A percentile compares a stretch with the other conserved stretches of the same genome.
Evolutionary conservation across 2,113 vertebrate species (phyloP).

Genomic region (Dicerorhinus sumatrensis): DNA sequence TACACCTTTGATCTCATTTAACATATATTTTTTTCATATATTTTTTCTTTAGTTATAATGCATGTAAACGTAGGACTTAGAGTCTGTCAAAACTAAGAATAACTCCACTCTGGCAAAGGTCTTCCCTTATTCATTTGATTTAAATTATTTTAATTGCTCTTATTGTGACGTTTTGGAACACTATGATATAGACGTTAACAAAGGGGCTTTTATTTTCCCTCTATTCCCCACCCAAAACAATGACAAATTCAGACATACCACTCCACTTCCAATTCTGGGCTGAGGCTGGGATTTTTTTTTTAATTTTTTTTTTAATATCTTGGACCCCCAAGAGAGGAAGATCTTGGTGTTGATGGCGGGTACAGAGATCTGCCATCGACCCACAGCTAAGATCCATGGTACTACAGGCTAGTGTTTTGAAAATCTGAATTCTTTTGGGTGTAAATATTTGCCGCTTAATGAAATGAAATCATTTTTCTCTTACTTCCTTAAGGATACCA

Average conservation of each 20-base stretch:
- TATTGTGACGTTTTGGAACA: neutral
- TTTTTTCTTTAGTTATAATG: neutral
- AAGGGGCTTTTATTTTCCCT: neutral
- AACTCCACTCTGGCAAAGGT: neutral
- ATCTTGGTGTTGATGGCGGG: neutral
- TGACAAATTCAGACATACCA: neutral
- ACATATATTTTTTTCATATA: conserved; percentile 1
- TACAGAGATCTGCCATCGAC: neutral
- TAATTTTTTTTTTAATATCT: neutral
- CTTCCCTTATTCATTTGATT: neutral
- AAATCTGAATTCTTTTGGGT: neutral
- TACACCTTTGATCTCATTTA: neutral
- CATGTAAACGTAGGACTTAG: neutral
- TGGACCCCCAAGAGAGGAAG: neutral
- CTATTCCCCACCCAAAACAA: neutral
- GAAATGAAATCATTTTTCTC: neutral
- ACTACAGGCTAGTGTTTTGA: neutral
- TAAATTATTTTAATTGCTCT: neutral
- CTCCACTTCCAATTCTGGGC: neutral
- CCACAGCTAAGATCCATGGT: neutral
- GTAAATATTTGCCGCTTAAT: neutral
- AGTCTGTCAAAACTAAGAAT: neutral
- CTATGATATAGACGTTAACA: neutral
- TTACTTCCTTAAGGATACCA: neutral
- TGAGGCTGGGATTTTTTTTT: neutral